Base-by-base conservation (phyloP, 2,797 vertebrate species). In the Myioborus melanocephalus region DNA sequence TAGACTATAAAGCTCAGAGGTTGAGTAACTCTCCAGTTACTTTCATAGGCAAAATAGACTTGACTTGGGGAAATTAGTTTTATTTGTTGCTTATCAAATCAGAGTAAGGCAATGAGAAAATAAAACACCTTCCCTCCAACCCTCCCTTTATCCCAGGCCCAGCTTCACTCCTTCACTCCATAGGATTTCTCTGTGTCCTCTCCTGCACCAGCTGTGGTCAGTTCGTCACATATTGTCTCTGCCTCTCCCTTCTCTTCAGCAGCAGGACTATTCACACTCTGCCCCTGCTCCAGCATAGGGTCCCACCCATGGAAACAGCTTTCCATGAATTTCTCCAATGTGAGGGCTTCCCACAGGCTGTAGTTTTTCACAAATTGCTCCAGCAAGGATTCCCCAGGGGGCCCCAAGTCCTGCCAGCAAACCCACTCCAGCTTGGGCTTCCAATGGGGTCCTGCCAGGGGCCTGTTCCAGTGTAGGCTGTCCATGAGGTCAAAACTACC, bases 221-320 rank as follows among this genome's bases (percentile, higher is more conserved):
- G 17, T 52, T 80, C n/a, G 34, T 24, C 23, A 8, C 9, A 2
- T 21, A 11, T 50, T 72, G 44, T 53, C 21, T 73, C 39, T 81
- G 30, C 26, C 12, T 73, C 21, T 81, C 30, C 44, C 12, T 44
- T 35, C n/a, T 57, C n/a, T 14, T 46, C 10, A 18, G n/a, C 20
- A 9, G 60, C 20, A 59, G 13, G 8, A 59, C 39, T 46, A 26
- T 20, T 59, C 52, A 46, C 37, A 21, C 44, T 65, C 37, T 80
- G 30, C 11, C 14, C 20, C 23, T 34, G 28, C 28, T 39, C 28
- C 24, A 59, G 16, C 0, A 0, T 65, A 28, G 28, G n/a, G 13
- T 59, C 44, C 22, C 37, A 52, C 44, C 27, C 59, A 12, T 26
- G 28, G 17, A 72, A 14, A 39, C 30, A 80, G 24, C 8, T 20